phyloP scores from a whole-genome alignment of 2,113 vertebrate genomes.

The Phalacrocorax carbo region DNA sequence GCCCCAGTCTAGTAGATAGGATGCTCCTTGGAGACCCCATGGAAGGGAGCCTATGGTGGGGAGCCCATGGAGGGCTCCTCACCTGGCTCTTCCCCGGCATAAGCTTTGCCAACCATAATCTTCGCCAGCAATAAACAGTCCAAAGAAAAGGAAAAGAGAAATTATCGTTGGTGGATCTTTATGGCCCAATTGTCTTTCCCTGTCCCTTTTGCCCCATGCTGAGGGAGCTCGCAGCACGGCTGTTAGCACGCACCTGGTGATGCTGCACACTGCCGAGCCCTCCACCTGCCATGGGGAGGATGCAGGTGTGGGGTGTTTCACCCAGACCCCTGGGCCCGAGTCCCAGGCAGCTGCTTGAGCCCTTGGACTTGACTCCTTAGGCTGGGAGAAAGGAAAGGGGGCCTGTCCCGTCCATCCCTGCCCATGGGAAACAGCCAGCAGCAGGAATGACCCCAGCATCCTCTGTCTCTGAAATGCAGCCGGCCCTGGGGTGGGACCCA shows the following conservation, averaged over 20 bases:
- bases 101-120: background rate
- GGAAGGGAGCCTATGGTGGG: background rate
- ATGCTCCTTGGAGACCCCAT: background rate
- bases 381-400: background rate
- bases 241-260: background rate
- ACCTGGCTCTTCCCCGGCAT: background rate
- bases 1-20: background rate
- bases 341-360: background rate
- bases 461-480: background rate
- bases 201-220: accelerated
- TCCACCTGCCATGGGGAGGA: background rate
- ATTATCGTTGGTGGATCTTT: background rate
- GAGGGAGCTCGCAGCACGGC: background rate
- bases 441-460: background rate
- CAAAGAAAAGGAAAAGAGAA: background rate
- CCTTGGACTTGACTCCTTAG: background rate
- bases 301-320: background rate
- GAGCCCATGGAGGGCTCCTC: background rate
- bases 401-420: accelerated
- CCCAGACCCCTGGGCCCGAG: accelerated
- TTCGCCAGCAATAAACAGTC: background rate
- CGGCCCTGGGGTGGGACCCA: background rate
- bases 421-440: background rate
- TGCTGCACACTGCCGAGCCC: background rate
- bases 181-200: background rate